These are phyloP conservation scores for Eupithecia tripunctaria DNA, from an alignment of 2,888 invertebrate species.

Conservation along the genomic window DNA sequence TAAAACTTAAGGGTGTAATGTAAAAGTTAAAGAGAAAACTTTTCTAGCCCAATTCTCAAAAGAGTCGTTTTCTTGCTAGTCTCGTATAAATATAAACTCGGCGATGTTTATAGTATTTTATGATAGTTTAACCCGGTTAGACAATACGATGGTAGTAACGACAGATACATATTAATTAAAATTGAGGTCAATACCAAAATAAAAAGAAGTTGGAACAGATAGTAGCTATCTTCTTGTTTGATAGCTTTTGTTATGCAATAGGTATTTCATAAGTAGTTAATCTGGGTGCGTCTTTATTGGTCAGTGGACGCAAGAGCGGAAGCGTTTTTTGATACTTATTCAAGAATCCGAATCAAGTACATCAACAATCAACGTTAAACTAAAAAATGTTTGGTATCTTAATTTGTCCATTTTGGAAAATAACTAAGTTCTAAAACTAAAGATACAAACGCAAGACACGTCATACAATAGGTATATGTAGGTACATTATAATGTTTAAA, in stretches of 20 bases:
- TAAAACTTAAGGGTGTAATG: slow-evolving; percentile 2
- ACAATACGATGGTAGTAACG: not conserved
- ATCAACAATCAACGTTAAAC: no score
- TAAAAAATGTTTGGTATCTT: no score
- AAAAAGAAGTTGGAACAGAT: slow-evolving; percentile 3
- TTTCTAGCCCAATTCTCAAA: slow-evolving; percentile 25
- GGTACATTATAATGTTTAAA: no score
- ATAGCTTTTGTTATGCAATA: slow-evolving; percentile 2
- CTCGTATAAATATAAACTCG: slow-evolving; percentile 22
- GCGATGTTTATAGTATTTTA: slow-evolving; percentile 9
- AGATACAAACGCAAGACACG: no score
- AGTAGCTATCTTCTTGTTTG: not conserved
- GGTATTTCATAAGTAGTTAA: not conserved
- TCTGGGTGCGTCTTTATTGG: not conserved
- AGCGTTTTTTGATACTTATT: not conserved
- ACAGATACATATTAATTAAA: not conserved
- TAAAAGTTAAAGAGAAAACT: slow-evolving; percentile 16
- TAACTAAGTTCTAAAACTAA: no score
- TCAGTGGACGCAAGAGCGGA: not conserved
- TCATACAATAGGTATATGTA: no score
- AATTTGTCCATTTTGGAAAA: no score
- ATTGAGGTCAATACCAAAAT: slow-evolving; percentile 31
- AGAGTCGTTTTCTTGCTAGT: slow-evolving; percentile 18
- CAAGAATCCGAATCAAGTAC: no score
- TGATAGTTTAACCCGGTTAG: slow-evolving; percentile 24